Percentiles rank a stretch among this genome's conserved stretches.
Evolutionary conservation across 2,888 invertebrate genomes (phyloP).

Genomic region (Chrysolina haemoptera): DNA sequence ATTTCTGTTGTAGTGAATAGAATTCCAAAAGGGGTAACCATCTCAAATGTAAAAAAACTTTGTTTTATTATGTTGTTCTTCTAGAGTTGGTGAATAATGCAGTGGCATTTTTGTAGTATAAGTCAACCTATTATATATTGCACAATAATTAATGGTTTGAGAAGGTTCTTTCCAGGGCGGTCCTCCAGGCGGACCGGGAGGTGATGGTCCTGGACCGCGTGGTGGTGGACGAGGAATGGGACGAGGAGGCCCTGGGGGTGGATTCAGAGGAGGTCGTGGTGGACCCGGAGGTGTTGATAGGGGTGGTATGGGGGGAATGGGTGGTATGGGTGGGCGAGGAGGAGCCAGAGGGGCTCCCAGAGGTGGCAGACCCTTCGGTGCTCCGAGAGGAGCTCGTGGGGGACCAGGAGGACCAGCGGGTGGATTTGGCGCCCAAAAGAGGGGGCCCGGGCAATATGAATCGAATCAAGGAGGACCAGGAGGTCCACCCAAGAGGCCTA

Average conservation of each 20-base stretch:
- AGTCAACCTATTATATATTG: background rate
- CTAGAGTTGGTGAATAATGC: too few relatives aligned
- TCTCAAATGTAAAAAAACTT: too few relatives aligned
- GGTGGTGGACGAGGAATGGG: constrained; percentile 55
- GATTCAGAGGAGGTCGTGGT: constrained; percentile 47
- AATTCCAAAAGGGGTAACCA: too few relatives aligned
- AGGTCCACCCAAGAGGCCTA: constrained; percentile 60
- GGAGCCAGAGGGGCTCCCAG: constrained; percentile 47
- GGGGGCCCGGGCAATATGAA: constrained; percentile 55
- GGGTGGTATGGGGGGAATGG: constrained; percentile 37
- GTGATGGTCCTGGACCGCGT: constrained; percentile 47
- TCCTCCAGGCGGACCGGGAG: constrained; percentile 47
- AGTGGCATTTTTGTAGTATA: too few relatives aligned
- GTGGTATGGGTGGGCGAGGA: constrained; percentile 46
- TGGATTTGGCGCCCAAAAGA: constrained; percentile 56
- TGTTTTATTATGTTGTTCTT: too few relatives aligned
- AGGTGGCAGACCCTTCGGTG: constrained; percentile 48
- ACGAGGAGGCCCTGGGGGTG: constrained; percentile 53
- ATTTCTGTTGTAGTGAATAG: too few relatives aligned
- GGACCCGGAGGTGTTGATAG: constrained; percentile 44
- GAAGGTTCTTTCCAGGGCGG: constrained; percentile 39
- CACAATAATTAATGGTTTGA: background rate
- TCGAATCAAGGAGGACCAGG: constrained; percentile 54
- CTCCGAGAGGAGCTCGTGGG: constrained; percentile 43
- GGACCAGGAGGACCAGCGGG: constrained; percentile 44